Percentiles rank a stretch among this genome's conserved stretches.
These are phyloP conservation scores for Molanna angustata DNA, from an alignment of 2,888 invertebrate species.

Conservation along the genomic window DNA sequence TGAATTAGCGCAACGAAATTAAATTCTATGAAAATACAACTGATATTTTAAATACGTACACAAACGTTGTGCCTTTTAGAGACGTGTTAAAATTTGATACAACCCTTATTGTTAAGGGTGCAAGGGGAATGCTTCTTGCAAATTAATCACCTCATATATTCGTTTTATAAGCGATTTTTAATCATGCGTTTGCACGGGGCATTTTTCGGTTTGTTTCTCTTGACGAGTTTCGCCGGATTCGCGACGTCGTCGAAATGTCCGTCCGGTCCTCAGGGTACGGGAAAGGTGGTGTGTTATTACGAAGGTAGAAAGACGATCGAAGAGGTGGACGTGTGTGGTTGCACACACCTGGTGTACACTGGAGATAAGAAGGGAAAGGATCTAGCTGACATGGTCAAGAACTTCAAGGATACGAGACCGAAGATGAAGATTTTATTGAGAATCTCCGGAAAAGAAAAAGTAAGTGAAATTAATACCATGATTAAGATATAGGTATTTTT, in stretches of 20 bases:
- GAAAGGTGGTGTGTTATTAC: slow-evolving; percentile 51
- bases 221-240: slow-evolving; percentile 14
- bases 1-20: too few relatives aligned
- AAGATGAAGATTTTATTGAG: slow-evolving; percentile 56
- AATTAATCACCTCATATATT: too few relatives aligned
- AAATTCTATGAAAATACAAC: too few relatives aligned
- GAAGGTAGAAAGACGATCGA: slow-evolving; percentile 42
- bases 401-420: slow-evolving; percentile 50
- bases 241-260: slow-evolving; percentile 25
- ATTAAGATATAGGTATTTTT: too few relatives aligned
- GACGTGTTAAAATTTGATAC: too few relatives aligned
- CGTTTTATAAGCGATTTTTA: too few relatives aligned
- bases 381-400: slow-evolving; percentile 47
- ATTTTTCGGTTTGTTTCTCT: slow-evolving; percentile 5
- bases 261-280: slow-evolving; percentile 40
- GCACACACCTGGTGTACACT: slow-evolving; percentile 53
- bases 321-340: slow-evolving; percentile 42
- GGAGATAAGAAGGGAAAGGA: slow-evolving; percentile 49
- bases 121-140: too few relatives aligned
- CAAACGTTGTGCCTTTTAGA: too few relatives aligned
- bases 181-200: too few relatives aligned
- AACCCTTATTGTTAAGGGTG: too few relatives aligned
- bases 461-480: too few relatives aligned
- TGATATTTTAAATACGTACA: too few relatives aligned
- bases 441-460: slow-evolving; percentile 58